Conservation (phyloP, 2,888 invertebrate genomes). For the Dryadula phaetusa region DNA sequence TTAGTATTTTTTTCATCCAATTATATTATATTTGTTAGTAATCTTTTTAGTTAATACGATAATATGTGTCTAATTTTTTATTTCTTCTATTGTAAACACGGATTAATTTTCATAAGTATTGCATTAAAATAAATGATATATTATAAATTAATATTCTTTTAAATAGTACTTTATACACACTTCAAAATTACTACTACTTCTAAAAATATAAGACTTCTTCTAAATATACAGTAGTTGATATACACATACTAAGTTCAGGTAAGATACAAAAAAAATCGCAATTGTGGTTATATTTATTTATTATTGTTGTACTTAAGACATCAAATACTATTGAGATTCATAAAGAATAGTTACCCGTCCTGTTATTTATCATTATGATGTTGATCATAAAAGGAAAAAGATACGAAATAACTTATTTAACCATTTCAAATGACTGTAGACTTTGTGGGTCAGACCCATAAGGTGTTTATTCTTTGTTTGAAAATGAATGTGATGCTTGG, state of each 20-base stretch:
- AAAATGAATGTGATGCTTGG: conserved; percentile 62
- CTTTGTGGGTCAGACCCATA: conserved; percentile 58
- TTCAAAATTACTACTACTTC: neutral
- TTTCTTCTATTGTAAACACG: no score
- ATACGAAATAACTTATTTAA: conserved; percentile 79
- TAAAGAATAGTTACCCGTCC: conserved; percentile 76
- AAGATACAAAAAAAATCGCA: neutral
- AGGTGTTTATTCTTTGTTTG: conserved; percentile 57
- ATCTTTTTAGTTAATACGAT: neutral
- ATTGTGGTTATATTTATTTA: conserved; percentile 8
- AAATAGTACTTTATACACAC: neutral
- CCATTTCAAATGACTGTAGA: conserved; percentile 57
- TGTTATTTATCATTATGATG: conserved; percentile 83
- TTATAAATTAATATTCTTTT: no score
- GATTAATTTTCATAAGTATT: no score
- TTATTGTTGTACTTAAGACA: conserved; percentile 77
- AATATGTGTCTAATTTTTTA: neutral
- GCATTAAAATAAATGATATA: no score
- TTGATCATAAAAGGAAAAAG: conserved; percentile 79
- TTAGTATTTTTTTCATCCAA: conserved; percentile 45
- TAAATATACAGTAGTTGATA: neutral
- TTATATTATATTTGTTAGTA: conserved; percentile 23
- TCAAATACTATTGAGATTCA: conserved; percentile 82
- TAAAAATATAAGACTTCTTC: neutral
- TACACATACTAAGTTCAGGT: neutral